Evolutionary conservation across 2,797 vertebrate genomes (phyloP), one percentile per base, ranked within the genome.

Genomic region (Acanthurus leucopareius): DNA sequence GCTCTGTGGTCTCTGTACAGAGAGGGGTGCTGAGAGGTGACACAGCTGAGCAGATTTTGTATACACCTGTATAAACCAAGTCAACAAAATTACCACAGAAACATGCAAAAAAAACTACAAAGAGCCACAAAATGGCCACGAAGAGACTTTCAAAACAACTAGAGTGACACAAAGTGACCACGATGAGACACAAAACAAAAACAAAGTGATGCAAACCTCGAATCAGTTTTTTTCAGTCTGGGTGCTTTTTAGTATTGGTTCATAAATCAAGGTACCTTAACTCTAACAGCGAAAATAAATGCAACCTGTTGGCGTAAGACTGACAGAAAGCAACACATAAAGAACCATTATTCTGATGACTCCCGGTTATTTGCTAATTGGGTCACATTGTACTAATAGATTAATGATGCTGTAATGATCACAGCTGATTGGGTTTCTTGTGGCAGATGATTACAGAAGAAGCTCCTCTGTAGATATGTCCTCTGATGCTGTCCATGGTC

Each of bases 401-500:
- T 2, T n/a, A 61, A 74, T 22, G 9, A 48, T 13, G 17, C 47
- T 10, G 11, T 52, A 48, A 58, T 10, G 52, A 59, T 44, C 44
- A 1, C 14, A 63, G 10, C 19, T 11, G 78, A 74, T 51, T 65
- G 69, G 51, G 51, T 63, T 35, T 59, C 19, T 62, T 7, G 0
- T 25, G 60, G 42, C 75, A 70, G 47, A 54, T 65, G 47, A 63
- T 40, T 1, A 13, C 35, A 75, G 56, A 66, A 5, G 60, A 71
- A 17, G 59, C 56, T 58, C 60, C 8, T 2, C 62, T 65, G 57
- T 19, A 69, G 69, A 71, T 28, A 3, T 56, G 67, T 83, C 72
- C 63, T 53, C 47, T 19, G 86, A 88, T 77, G 88, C 92, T 93
- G 88, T 92, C 92, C 92, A 80, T 88, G 91, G 91, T 93, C 70